phyloP scores from a whole-genome alignment of 2,888 invertebrate genomes.

The Troides helena region DNA sequence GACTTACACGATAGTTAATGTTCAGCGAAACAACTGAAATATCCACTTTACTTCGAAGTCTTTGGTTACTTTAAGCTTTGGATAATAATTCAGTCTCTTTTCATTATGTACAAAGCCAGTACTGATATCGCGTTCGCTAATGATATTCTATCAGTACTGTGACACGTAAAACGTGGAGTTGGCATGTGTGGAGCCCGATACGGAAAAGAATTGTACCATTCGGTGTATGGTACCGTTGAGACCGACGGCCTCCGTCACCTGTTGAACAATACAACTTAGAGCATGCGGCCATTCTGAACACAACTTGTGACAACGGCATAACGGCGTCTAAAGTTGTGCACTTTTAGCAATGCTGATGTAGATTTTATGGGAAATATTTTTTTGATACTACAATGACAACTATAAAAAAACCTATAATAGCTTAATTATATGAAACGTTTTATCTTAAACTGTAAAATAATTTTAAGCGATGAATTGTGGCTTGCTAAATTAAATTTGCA shows the following conservation, averaged over 20 bases:
- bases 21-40: conserved; percentile 70
- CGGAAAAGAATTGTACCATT: conserved; percentile 83
- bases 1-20: conserved; percentile 77
- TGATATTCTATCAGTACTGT: conserved; percentile 73
- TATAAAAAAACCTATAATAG: background rate
- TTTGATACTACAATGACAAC: background rate
- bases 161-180: conserved; percentile 83
- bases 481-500: conserved; percentile 64
- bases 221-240: conserved; percentile 82
- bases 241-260: conserved; percentile 82
- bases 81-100: conserved; percentile 74
- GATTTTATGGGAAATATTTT: background rate
- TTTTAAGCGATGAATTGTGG: conserved; percentile 67
- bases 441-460: conserved; percentile 8
- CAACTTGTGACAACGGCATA: conserved; percentile 35
- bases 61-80: conserved; percentile 72
- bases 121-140: conserved; percentile 51
- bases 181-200: conserved; percentile 81
- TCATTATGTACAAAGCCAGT: conserved; percentile 74
- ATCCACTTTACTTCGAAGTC: conserved; percentile 64
- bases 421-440: too few species aligned
- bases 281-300: conserved; percentile 61
- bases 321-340: conserved; percentile 36
- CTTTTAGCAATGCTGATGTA: conserved; percentile 7
- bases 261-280: conserved; percentile 79